These are phyloP conservation scores for Diachasma alloeum DNA, from an alignment of 1,140 invertebrate species.

Conservation along the genomic window DNA sequence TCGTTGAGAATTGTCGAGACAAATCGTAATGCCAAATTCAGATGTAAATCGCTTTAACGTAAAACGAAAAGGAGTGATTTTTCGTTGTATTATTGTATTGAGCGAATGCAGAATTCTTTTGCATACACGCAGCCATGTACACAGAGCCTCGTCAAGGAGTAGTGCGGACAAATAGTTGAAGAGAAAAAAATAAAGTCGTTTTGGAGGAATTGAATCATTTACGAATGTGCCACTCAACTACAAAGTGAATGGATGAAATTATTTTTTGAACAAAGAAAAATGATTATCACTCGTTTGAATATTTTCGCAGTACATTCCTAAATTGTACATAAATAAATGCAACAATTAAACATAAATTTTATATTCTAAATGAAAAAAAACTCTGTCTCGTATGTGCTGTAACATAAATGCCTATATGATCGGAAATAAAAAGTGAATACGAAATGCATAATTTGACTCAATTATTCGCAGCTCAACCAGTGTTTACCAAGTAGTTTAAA, in stretches of 20 bases:
- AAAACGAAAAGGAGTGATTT: not conserved
- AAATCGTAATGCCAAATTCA: not conserved
- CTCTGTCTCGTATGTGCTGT: not conserved
- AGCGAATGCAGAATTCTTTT: not conserved
- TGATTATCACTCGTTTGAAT: not conserved
- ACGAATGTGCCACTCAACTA: slow-evolving; percentile 10
- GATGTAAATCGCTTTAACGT: not conserved
- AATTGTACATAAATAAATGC: slow-evolving; percentile 17
- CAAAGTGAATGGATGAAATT: not conserved
- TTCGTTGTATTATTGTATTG: not conserved
- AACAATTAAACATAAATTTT: not conserved
- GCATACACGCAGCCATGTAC: not conserved
- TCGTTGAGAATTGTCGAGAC: not conserved
- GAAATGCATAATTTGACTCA: not conserved
- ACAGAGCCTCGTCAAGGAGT: not conserved
- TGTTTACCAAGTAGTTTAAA: not conserved
- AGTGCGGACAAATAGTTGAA: not conserved
- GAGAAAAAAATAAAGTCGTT: not conserved
- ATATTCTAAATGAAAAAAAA: not conserved
- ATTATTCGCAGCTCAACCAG: not conserved
- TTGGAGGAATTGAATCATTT: not conserved
- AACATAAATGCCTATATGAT: not conserved
- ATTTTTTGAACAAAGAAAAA: not conserved
- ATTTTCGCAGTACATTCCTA: not conserved
- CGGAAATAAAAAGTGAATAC: not conserved